Evolutionary conservation across 2,797 vertebrate genomes (phyloP).

Genomic region (Chiroxiphia lanceolata): DNA sequence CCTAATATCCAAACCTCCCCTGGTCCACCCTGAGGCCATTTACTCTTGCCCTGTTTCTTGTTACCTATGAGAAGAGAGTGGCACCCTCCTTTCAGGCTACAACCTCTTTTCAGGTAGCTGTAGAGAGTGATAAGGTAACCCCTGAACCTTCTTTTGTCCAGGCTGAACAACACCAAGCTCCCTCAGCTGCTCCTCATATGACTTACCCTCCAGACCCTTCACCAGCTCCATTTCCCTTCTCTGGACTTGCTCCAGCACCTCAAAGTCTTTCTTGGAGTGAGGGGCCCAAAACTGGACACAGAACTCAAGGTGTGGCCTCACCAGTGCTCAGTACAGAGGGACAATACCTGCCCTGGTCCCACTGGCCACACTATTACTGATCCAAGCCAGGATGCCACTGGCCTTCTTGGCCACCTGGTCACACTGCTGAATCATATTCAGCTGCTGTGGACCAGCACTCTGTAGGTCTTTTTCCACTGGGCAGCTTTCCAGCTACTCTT

Average conservation of each 20-base stretch:
- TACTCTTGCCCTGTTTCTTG: background rate
- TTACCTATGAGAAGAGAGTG: background rate
- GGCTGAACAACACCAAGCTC: background rate
- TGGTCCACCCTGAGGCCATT: background rate
- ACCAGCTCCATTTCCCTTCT: fast-evolving
- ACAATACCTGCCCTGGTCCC: background rate
- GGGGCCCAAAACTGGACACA: background rate
- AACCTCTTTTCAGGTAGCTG: background rate
- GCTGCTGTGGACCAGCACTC: background rate
- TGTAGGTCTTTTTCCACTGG: background rate
- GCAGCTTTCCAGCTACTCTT: background rate
- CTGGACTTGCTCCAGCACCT: background rate
- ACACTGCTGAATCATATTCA: background rate
- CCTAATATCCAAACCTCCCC: background rate
- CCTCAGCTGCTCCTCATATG: fast-evolving
- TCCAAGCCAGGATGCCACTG: background rate
- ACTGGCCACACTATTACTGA: background rate
- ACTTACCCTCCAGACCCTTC: background rate
- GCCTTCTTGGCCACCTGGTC: background rate
- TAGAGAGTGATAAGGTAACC: background rate
- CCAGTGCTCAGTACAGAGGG: fast-evolving
- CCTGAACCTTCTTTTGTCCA: background rate
- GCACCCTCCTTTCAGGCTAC: no score
- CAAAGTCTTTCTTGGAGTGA: background rate
- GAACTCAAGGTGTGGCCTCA: background rate